Evolutionary conservation across 2,888 invertebrate species (phyloP), one percentile per base, ranked within the genome.

Genomic region (Agrotis puta): DNA sequence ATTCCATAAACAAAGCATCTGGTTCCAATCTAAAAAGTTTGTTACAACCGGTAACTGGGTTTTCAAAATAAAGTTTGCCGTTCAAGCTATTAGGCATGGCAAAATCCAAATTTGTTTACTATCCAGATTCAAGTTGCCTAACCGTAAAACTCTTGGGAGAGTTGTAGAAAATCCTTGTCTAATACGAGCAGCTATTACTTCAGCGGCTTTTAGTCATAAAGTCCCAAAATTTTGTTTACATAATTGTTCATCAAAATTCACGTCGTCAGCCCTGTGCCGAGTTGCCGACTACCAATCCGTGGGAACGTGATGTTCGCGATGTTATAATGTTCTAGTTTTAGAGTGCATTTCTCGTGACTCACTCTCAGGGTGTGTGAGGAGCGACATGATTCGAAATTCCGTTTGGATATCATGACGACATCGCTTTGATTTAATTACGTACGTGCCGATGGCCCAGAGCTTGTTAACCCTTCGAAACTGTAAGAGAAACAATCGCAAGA

Each of bases 241-340:
- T 50, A 78, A 77, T 66, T 67, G 50, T 57, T 58, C 45, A 76
- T 85, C 33, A 73, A 67, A 74, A 82, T 74, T 63, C 79, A 54
- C 50, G 54, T 70, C 69, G 79, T 69, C 86, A 85, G 64, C 85
- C 85, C 85, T 83, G 74, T 67, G 62, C 51, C 51, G 64, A 33
- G 2, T 39, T 39, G 33, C n/a, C 33, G 39, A 76, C 77, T 65
- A 62, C 68, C 51, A 67, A 75, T 79, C 81, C 85, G 85, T 87
- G 87, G 85, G 88, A 87, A 85, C 87, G 84, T 81, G 85, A 83
- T 79, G 83, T 82, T 78, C 74, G 59, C 79, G 74, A 74, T 77
- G 85, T 86, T 87, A 82, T 82, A 82, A 76, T 81, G 85, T 82
- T 87, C 88, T 87, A 88, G 88, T 88, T 89, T 88, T 87, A 86